Conservation (phyloP, 2,797 vertebrate genomes). For the Periophthalmus magnuspinnatus region DNA sequence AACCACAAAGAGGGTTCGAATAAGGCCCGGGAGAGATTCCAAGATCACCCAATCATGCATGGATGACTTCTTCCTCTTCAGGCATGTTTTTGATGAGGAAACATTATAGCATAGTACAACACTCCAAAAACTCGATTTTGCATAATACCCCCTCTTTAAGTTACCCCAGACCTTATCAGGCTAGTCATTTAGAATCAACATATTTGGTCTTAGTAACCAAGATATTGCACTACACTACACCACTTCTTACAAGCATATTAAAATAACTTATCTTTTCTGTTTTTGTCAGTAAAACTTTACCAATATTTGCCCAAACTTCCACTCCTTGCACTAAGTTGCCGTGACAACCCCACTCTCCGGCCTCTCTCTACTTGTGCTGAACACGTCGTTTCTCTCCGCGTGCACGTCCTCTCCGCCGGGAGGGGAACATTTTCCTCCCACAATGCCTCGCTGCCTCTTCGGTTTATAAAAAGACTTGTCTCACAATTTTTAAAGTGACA, state of each 20-base stretch:
- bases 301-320: not conserved
- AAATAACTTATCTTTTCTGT: too few relatives aligned
- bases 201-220: not conserved
- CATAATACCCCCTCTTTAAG: too few relatives aligned
- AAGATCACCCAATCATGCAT: too few relatives aligned
- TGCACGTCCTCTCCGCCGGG: not conserved
- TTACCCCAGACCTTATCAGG: too few relatives aligned
- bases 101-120: too few relatives aligned
- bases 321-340: not conserved
- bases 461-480: constrained; percentile 12
- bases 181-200: not conserved
- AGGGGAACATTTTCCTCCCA: constrained; percentile 12
- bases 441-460: constrained; percentile 2
- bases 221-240: not conserved
- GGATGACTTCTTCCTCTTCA: too few relatives aligned
- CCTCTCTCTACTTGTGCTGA: constrained; percentile 3
- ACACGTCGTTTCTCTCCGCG: not conserved
- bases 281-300: not conserved
- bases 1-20: not conserved
- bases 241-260: not conserved
- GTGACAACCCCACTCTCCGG: constrained; percentile 6
- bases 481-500: constrained; percentile 1
- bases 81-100: too few relatives aligned
- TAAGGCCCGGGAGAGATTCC: not conserved
- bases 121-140: too few relatives aligned